These are phyloP conservation scores for Fissipunctia ypsillon DNA, from an alignment of 2,888 invertebrate genomes.

Conservation along the genomic window DNA sequence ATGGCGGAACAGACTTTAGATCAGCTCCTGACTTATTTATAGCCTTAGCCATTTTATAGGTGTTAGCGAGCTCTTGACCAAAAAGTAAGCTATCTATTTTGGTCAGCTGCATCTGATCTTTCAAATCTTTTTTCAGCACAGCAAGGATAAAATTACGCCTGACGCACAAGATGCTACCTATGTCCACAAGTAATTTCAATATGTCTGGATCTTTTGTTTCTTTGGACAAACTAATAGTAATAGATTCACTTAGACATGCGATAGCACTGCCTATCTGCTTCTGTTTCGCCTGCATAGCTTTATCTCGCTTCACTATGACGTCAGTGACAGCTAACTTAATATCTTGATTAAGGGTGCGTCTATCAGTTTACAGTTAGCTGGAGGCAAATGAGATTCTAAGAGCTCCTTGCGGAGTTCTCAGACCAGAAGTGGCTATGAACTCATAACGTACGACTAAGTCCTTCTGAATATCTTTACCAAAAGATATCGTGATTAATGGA, in stretches of 20 bases:
- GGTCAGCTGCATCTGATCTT: neutral
- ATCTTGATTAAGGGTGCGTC: conserved; percentile 6
- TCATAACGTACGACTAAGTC: conserved; percentile 8
- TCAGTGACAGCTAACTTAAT: conserved; percentile 6
- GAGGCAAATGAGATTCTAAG: too few relatives aligned
- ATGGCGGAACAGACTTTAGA: too few relatives aligned
- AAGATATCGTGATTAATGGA: neutral
- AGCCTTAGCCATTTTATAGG: too few relatives aligned
- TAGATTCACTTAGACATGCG: conserved; percentile 5
- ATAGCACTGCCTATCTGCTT: conserved; percentile 8
- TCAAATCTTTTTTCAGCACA: conserved; percentile 14
- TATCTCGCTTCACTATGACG: conserved; percentile 6
- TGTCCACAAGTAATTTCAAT: conserved; percentile 10
- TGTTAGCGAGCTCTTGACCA: too few relatives aligned
- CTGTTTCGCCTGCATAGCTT: neutral
- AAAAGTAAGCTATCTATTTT: too few relatives aligned
- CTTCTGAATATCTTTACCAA: neutral
- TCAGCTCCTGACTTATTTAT: too few relatives aligned
- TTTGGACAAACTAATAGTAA: conserved; percentile 2
- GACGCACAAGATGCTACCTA: neutral
- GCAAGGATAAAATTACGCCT: conserved; percentile 12
- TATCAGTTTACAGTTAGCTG: too few relatives aligned
- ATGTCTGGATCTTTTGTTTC: conserved; percentile 16
- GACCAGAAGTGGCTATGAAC: neutral
- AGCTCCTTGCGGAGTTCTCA: too few relatives aligned